Conservation (phyloP, 2,797 vertebrate genomes). For the Falco cherrug region DNA sequence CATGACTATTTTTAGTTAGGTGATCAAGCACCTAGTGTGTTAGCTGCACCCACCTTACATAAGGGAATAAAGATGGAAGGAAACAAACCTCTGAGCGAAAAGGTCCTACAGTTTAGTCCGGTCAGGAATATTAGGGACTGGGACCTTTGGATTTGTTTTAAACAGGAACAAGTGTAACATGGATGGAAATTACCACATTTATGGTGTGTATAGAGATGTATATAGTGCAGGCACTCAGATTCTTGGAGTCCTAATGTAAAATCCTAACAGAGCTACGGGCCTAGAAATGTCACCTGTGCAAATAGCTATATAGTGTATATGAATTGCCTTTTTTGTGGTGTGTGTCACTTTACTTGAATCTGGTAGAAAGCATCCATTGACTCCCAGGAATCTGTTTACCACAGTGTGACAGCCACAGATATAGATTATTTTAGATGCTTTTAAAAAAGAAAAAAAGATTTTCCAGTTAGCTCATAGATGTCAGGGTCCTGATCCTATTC, state of each 20-base stretch:
- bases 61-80: neutral
- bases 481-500: neutral
- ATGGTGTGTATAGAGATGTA: neutral
- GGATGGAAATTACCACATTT: neutral
- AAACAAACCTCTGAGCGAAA: neutral
- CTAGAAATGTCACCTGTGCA: neutral
- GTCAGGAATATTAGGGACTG: neutral
- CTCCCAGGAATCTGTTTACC: slow-evolving; percentile 20
- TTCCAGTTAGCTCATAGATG: neutral
- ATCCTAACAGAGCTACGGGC: neutral
- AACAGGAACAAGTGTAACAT: neutral
- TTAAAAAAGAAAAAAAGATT: slow-evolving; percentile 13
- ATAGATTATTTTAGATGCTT: slow-evolving; percentile 33
- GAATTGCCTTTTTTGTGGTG: neutral
- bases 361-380: neutral
- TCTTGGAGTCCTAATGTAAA: neutral
- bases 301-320: neutral
- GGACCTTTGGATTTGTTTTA: neutral
- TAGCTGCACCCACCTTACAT: neutral
- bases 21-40: neutral
- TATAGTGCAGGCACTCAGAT: neutral
- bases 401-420: neutral
- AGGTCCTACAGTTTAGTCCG: fast-evolving
- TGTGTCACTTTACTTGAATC: neutral
- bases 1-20: fast-evolving